Base-by-base conservation (phyloP, 2,113 vertebrate genomes). In the Lethenteron camtschaticum region DNA sequence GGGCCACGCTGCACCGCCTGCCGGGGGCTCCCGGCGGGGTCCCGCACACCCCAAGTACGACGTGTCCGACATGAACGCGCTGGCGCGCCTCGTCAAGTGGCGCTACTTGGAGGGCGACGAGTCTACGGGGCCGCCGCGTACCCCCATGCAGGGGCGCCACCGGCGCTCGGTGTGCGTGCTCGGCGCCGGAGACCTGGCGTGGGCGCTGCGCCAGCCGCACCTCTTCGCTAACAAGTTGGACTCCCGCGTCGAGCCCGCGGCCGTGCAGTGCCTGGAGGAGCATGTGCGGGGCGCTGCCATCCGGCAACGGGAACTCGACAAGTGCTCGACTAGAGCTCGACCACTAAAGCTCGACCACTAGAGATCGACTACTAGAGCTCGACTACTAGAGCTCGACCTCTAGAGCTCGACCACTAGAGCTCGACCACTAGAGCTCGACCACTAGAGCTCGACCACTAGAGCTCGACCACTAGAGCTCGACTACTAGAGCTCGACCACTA, bases 181-280 rank as follows among this genome's bases (percentile, higher is more conserved):
- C 2, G 90, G 89, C 1, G 58, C 11, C 1, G 89, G 87, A 0
- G 91, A 96, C 71, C 73, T 96, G 24, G 56, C 18, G 2, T 96
- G 89, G 87, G 74, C 95, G 68, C 71, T 90, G 1, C 75, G 63
- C 59, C 86, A 85, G 69, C 84, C 83, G 1, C 90, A 91, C 2
- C 79, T 95, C 12, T 71, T 96, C 55, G 90, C 88, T 72, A 96
- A 95, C 77, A 96, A 96, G 78, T 95, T 96, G 77, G 87, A 95
- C 73, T 84, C 86, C 1, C 63, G 24, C 2, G 78, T 86, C 5
- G 87, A 95, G 56, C 80, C 88, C 1, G 55, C 78, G 4, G 82
- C 75, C 5, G 77, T 95, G 12, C 81, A 82, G 71, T 95, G 91
- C 13, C 56, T 95, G 14, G 91, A 95, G 74, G 79, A 82, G n/a